Percentiles rank a stretch among this genome's conserved stretches.
Evolutionary conservation across 2,113 vertebrate genomes (phyloP).

Genomic region (Xiphorhynchus elegans): DNA sequence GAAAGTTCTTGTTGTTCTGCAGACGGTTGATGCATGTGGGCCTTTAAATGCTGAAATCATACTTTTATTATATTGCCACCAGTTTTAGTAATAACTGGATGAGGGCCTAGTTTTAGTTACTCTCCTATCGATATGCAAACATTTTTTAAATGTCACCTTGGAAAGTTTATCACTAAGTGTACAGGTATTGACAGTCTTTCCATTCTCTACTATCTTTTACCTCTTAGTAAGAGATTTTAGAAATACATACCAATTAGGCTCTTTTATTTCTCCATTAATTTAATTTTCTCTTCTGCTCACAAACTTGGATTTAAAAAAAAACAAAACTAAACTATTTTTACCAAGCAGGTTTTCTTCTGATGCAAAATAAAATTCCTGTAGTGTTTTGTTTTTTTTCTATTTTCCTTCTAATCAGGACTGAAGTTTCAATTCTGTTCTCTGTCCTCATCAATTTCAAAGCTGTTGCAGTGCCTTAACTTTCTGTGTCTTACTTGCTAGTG

Average conservation of each 20-base stretch:
- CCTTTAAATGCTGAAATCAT: neutral
- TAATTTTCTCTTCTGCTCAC: neutral
- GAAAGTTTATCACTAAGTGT: neutral
- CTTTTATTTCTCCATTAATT: neutral
- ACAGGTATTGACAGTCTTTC: neutral
- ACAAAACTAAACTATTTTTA: neutral
- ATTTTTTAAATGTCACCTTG: neutral
- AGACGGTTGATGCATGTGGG: neutral
- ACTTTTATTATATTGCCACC: neutral
- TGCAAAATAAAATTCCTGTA: neutral
- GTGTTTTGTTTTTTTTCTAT: neutral
- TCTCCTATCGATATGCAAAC: neutral
- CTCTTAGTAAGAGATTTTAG: neutral
- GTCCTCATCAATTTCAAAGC: neutral
- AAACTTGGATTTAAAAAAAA: neutral
- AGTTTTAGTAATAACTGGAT: neutral
- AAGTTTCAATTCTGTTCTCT: neutral
- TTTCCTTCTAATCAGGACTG: neutral
- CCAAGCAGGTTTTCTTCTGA: neutral
- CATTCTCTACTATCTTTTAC: neutral
- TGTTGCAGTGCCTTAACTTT: neutral
- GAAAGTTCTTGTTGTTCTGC: neutral
- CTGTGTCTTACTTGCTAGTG: neutral
- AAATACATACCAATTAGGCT: neutral
- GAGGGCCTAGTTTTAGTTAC: neutral